Evolutionary conservation across 2,888 invertebrate genomes (phyloP), one percentile per base, ranked within the genome.

Genomic region (Lissocephala sabroskyi): DNA sequence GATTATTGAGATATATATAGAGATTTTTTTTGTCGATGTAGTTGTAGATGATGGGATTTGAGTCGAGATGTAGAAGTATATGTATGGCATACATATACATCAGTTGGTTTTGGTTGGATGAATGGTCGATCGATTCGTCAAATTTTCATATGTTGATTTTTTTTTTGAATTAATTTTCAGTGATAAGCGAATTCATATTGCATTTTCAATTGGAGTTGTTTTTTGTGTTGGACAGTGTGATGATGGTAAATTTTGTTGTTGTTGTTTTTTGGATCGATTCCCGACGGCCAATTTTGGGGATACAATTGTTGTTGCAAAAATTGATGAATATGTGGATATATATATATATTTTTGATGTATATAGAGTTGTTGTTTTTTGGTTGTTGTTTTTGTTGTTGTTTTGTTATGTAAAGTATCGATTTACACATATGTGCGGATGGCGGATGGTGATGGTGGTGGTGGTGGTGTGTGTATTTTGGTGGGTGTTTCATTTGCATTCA

Each of bases 401-500:
- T n/a, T n/a, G n/a, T n/a, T n/a, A n/a, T n/a, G n/a, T n/a, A n/a
- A n/a, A n/a, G n/a, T n/a, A 59, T 48, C 19, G 52, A 54, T 56
- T 62, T 45, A 59, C 50, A 61, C 56, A 56, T 65, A 52, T 64
- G 51, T 59, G 54, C 68, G 54, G 45, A 39, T 44, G 54, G 49
- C 49, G 55, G 55, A 44, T 39, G 42, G 33, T 26, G 19, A 17
- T 41, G 39, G 41, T 35, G 14, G 32, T 39, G 16, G 41, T 41
- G n/a, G 42, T 14, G 46, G 16, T 53, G 16, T 41, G 10, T 45
- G 26, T 44, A 29, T 33, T 29, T 14, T 53, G 26, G 59, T 64
- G 57, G 49, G 56, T 60, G 60, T 70, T 60, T 54, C 48, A 49
- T 64, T 52, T 59, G 66, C 75, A 74, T 67, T 67, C 64, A 75